These are phyloP conservation scores for Imbricaverruca yamaguchii DNA, from an alignment of 2,888 invertebrate genomes.

Conservation along the genomic window DNA sequence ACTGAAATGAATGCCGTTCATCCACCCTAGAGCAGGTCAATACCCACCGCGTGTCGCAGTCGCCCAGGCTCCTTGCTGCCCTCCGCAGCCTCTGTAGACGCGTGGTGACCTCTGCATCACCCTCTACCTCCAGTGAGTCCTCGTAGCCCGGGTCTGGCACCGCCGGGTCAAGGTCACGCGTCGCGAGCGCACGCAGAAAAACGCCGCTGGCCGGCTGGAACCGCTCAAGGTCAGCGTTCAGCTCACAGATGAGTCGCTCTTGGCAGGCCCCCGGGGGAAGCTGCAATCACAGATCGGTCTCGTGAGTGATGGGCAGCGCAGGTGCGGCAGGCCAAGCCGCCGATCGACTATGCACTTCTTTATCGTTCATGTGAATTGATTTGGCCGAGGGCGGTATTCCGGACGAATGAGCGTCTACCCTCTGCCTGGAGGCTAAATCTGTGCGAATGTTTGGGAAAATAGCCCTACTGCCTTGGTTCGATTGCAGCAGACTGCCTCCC, in stretches of 20 bases:
- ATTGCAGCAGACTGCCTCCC: too few species aligned
- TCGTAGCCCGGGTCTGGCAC: not conserved
- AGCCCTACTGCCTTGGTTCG: too few species aligned
- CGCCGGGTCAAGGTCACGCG: slow-evolving; percentile 23
- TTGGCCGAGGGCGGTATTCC: too few species aligned
- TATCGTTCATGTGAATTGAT: too few species aligned
- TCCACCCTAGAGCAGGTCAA: too few species aligned
- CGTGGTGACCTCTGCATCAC: slow-evolving; percentile 15
- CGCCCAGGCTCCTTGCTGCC: not conserved
- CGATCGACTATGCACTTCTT: too few species aligned
- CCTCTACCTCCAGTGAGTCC: not conserved
- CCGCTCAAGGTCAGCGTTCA: not conserved
- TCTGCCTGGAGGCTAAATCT: too few species aligned
- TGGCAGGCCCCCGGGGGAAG: slow-evolving; percentile 14
- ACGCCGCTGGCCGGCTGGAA: slow-evolving; percentile 16
- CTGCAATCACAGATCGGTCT: not conserved
- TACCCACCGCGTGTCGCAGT: not conserved
- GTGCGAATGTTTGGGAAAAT: too few species aligned
- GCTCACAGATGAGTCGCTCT: slow-evolving; percentile 24
- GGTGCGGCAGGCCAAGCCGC: too few species aligned
- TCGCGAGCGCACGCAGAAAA: slow-evolving; percentile 16
- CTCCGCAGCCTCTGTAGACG: slow-evolving; percentile 23
- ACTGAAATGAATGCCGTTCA: too few species aligned
- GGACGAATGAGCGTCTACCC: too few species aligned
- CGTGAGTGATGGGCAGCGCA: too few species aligned